Conservation (phyloP, 1,140 invertebrate genomes). For the Aleiodes sp. region DNA sequence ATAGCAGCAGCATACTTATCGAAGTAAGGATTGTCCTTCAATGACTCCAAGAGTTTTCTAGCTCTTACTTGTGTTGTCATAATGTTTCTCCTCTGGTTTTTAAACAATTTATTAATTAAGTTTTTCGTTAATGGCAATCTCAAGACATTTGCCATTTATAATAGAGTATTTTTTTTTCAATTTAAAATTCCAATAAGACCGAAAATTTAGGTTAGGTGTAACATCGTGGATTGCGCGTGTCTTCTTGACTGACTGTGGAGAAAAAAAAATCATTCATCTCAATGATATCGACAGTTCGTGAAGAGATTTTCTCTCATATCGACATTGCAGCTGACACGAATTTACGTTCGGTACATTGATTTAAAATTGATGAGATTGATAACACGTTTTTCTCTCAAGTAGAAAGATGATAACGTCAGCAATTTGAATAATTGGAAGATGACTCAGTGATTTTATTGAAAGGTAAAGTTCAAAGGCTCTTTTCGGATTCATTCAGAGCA, state of each 20-base stretch:
- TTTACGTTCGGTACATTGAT: too few relatives aligned
- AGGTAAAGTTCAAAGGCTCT: too few relatives aligned
- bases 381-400: too few relatives aligned
- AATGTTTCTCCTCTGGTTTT: slow-evolving; percentile 54
- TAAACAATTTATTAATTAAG: background rate
- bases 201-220: background rate
- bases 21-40: slow-evolving; percentile 82
- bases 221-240: background rate
- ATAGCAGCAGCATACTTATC: slow-evolving; percentile 86
- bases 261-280: background rate
- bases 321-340: too few relatives aligned
- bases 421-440: background rate
- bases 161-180: background rate
- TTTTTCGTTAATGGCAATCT: background rate
- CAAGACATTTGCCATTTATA: slow-evolving; percentile 1
- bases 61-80: slow-evolving; percentile 65
- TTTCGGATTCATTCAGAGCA: too few relatives aligned
- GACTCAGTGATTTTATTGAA: background rate
- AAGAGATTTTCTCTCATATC: too few relatives aligned
- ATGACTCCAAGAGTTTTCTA: slow-evolving; percentile 72
- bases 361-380: too few relatives aligned
- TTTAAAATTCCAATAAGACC: background rate
- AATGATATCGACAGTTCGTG: background rate
- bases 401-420: slow-evolving; percentile 1
- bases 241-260: background rate